Evolutionary conservation across 2,888 invertebrate species (phyloP).

Genomic region (Archips crataeganus): DNA sequence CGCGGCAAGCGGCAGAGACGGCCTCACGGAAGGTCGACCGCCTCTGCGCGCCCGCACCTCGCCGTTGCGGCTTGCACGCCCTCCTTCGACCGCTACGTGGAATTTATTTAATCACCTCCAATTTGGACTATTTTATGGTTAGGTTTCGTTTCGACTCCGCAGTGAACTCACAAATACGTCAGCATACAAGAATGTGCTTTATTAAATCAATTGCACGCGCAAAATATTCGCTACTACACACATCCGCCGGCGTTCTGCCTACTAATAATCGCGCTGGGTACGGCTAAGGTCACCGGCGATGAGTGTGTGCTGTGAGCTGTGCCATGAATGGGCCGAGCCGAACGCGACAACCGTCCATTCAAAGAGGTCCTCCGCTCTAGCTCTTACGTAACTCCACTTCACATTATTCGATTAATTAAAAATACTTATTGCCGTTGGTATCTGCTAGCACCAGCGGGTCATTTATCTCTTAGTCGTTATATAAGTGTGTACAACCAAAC

Average conservation of each 20-base stretch:
- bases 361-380: constrained; percentile 69
- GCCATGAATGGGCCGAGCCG: constrained; percentile 71
- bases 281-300: constrained; percentile 66
- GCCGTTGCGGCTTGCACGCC: constrained; percentile 50
- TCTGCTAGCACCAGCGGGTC: constrained; percentile 42
- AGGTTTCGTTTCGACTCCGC: constrained; percentile 42
- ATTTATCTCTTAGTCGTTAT: constrained; percentile 52
- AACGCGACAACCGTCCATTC: constrained; percentile 66
- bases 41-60: constrained; percentile 57
- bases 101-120: constrained; percentile 83
- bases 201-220: constrained; percentile 54
- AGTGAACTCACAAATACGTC: constrained; percentile 12
- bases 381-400: constrained; percentile 63
- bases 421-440: constrained; percentile 46
- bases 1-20: constrained; percentile 55
- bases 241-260: constrained; percentile 45
- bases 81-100: constrained; percentile 76
- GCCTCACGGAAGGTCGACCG: constrained; percentile 84
- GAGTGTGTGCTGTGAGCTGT: constrained; percentile 61
- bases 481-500: constrained; percentile 47
- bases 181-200: constrained; percentile 47
- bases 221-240: constrained; percentile 60
- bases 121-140: constrained; percentile 50
- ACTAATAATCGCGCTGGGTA: constrained; percentile 60
- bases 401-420: constrained; percentile 57